These are phyloP conservation scores for Nansenia antarctica DNA, from an alignment of 2,113 vertebrate genomes.

Conservation along the genomic window DNA sequence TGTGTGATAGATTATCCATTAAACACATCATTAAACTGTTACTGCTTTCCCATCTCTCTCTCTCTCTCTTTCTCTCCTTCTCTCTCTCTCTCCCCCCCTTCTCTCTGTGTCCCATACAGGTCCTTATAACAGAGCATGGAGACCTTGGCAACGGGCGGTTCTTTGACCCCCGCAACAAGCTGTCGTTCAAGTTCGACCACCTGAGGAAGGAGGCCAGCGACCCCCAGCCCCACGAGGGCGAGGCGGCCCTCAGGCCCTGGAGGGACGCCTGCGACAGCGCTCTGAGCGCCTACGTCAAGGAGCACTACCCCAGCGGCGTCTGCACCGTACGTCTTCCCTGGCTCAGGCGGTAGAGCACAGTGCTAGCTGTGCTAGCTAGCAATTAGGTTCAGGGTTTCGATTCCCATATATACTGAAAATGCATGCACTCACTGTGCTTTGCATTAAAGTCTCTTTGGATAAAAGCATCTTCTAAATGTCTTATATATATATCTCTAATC, in stretches of 20 bases:
- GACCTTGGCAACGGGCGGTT: conserved; percentile 91
- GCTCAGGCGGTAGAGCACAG: background rate
- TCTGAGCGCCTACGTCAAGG: conserved; percentile 87
- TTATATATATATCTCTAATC: no score
- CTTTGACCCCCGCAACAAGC: conserved; percentile 92
- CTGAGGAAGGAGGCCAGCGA: conserved; percentile 93
- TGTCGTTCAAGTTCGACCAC: conserved; percentile 96
- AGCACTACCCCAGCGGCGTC: conserved; percentile 92
- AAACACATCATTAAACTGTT: no score
- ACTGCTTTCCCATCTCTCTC: no score
- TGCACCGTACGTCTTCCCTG: conserved; percentile 84
- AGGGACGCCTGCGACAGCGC: conserved; percentile 88
- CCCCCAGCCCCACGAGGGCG: conserved; percentile 81
- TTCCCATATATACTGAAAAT: no score
- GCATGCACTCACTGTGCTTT: no score
- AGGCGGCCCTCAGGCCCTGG: conserved; percentile 81
- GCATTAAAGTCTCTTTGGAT: no score
- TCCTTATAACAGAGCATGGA: conserved; percentile 94
- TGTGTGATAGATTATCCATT: no score
- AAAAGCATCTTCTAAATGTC: no score
- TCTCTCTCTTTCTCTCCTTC: no score
- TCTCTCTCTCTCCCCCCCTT: background rate
- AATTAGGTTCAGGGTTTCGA: no score
- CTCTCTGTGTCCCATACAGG: conserved; percentile 63
- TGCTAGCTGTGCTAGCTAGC: background rate